Conservation (phyloP, 2,888 invertebrate species). For the Neoascia interrupta region DNA sequence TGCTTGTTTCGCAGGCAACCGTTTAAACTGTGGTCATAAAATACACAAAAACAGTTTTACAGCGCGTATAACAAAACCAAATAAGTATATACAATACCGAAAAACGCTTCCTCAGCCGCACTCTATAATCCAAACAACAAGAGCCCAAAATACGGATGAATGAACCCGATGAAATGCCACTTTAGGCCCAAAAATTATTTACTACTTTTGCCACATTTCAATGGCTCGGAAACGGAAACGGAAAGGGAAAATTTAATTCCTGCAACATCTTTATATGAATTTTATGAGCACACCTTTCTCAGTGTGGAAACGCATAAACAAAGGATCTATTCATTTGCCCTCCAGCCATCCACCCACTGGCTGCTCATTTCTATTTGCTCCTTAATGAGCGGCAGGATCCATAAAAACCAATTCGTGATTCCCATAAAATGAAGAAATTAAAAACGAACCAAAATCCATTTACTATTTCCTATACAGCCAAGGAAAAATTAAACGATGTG, state of each 20-base stretch:
- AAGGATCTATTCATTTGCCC: conserved; percentile 24
- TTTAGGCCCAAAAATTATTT: conserved; percentile 38
- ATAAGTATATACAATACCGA: too few relatives aligned
- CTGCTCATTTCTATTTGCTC: conserved; percentile 39
- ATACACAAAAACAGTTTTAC: conserved; percentile 26
- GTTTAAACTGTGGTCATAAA: conserved; percentile 47
- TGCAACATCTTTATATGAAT: conserved; percentile 46
- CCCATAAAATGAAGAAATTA: conserved; percentile 43
- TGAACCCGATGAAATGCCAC: conserved; percentile 43
- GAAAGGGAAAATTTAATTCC: conserved; percentile 33
- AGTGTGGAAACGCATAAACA: conserved; percentile 45
- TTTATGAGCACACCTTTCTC: conserved; percentile 53
- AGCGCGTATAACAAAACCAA: conserved; percentile 12
- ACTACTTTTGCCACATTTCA: conserved; percentile 11
- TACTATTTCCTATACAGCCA: neutral
- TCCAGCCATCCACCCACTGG: neutral
- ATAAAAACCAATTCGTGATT: conserved; percentile 63
- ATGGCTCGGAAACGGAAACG: neutral
- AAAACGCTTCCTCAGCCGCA: neutral
- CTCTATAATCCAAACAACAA: neutral
- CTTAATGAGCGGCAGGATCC: conserved; percentile 51
- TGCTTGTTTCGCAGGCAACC: conserved; percentile 33
- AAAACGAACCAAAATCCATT: conserved; percentile 2
- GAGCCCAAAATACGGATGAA: conserved; percentile 26
- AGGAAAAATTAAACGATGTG: conserved; percentile 1